Base-by-base conservation (phyloP, 92 coral and sea anemone species). In the Zoanthus solanderi region DNA sequence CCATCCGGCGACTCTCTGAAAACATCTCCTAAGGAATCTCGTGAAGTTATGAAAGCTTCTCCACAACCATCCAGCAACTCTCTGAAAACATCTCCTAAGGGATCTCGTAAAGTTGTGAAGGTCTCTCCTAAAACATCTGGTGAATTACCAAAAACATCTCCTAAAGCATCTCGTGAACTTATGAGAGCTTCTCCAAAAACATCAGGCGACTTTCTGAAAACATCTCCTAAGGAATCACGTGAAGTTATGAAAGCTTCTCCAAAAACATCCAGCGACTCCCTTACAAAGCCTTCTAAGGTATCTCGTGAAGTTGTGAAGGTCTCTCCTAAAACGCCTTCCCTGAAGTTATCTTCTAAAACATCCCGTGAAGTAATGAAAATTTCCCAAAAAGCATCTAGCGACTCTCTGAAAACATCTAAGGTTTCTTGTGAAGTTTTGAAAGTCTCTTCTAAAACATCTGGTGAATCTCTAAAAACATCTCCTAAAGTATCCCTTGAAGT, bases 401-500 rank as follows among this genome's bases (percentile, higher is more conserved):
- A 67, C 9, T 86, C 87, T 6, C 65, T 75, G 9, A 73, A 81
- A 71, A 77, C 45, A 23, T 18, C 75, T 69, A 69, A 69, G 44
- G 42, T 13, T 37, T 37, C 42, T 37, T 37, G 1, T 37, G 42
- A 2, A 37, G 42, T 37, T 37, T 2, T 37, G 42, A 37, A 37
- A 4, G 42, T 0, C 42, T 37, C 42, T 37, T 1, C 42, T 37
- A 37, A 37, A 37, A 37, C 42, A 37, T 37, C 42, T 37, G 42
- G 4, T 37, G 42, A 58, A 5, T 32, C 84, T 0, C 67, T 75
- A 13, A 75, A 72, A 11, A 47, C 75, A 42, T 48, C 84, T 28
- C 84, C 93, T 2, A 90, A 86, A 48, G 47, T 47, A 32, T 86
- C 88, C 1, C 65, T 18, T 18, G 87, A 79, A n/a, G 76, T 83